Evolutionary conservation across 2,797 vertebrate genomes (phyloP).

Genomic region (Hypotaenidia okinawae): DNA sequence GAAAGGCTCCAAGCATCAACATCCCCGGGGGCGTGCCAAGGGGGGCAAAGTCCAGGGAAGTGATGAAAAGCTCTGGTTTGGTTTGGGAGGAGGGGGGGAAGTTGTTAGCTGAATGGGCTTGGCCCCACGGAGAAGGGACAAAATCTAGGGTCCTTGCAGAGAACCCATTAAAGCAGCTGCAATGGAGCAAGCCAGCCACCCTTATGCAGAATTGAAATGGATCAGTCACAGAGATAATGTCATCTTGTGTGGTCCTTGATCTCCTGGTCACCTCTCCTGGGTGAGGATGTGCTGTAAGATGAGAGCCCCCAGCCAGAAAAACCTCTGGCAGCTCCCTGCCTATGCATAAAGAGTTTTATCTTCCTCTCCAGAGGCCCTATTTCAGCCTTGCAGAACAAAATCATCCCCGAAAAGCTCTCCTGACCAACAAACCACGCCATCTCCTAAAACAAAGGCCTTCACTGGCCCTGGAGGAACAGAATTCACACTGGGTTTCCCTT

Average conservation of each 20-base stretch:
- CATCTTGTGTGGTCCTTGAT: neutral
- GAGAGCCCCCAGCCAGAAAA: conserved; percentile 20
- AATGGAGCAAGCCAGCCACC: neutral
- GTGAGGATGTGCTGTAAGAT: conserved; percentile 1
- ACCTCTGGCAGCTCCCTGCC: conserved; percentile 1
- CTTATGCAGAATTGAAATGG: neutral
- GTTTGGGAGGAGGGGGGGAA: neutral
- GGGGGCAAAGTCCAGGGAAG: neutral
- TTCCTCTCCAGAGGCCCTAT: neutral
- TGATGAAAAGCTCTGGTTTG: neutral
- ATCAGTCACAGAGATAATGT: neutral
- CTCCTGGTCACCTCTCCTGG: neutral
- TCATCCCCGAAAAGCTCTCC: neutral
- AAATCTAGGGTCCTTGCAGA: neutral
- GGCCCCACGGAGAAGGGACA: neutral
- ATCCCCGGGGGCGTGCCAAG: neutral
- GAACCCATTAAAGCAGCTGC: neutral
- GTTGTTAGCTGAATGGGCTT: neutral
- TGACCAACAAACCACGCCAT: neutral
- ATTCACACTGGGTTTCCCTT: neutral
- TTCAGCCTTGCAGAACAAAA: conserved; percentile 9
- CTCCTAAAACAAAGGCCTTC: neutral
- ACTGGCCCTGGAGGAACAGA: neutral
- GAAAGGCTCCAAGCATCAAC: neutral
- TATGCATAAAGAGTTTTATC: neutral